A percentile compares a stretch with the other conserved stretches of the same genome.
phyloP scores from a whole-genome alignment of 2,888 invertebrate genomes.

The Ernsta delagoae region DNA sequence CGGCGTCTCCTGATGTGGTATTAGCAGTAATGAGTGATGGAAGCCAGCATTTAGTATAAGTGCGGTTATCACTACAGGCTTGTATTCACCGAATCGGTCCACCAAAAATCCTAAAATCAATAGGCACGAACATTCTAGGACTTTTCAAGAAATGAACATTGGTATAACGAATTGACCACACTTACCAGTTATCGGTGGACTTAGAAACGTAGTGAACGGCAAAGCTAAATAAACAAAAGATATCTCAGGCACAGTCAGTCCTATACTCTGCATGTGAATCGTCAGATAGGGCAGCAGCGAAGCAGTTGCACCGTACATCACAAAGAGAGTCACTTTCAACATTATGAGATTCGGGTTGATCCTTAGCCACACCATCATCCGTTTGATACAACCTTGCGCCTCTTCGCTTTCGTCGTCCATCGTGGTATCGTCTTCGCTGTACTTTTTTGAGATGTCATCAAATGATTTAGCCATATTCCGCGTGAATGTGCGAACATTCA shows the following conservation, averaged over 20 bases:
- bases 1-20: conserved; percentile 92
- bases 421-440: conserved; percentile 72
- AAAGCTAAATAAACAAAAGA: conserved; percentile 94
- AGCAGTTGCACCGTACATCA: conserved; percentile 94
- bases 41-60: conserved; percentile 91
- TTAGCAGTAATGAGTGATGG: conserved; percentile 91
- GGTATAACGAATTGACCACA: conserved; percentile 35
- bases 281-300: conserved; percentile 94
- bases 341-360: conserved; percentile 90
- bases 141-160: not conserved
- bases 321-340: conserved; percentile 90
- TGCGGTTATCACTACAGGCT: conserved; percentile 91
- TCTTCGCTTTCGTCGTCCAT: conserved; percentile 78
- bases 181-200: conserved; percentile 92
- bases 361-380: conserved; percentile 77
- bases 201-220: conserved; percentile 93
- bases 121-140: conserved; percentile 26
- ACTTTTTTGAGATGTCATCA: conserved; percentile 69
- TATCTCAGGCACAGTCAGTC: conserved; percentile 93
- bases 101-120: conserved; percentile 89
- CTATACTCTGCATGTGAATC: conserved; percentile 96
- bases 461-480: conserved; percentile 64
- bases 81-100: conserved; percentile 94
- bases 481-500: conserved; percentile 50
- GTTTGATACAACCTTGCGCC: conserved; percentile 68